Conservation (phyloP, 2,797 vertebrate genomes). For the Melanotaenia boesemani region DNA sequence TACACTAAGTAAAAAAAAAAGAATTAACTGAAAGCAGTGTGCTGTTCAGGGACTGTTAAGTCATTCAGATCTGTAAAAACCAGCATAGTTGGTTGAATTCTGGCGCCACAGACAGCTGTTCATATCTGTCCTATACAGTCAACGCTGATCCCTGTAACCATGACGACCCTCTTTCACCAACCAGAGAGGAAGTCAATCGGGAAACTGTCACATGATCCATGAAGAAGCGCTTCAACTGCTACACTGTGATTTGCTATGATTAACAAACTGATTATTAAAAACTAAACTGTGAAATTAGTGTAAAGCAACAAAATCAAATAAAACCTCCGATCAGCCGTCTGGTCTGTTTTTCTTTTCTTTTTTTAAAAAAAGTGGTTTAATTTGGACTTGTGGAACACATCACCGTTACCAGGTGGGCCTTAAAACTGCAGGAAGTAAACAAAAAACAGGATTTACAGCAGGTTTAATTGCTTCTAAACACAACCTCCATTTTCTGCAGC, state of each 20-base stretch:
- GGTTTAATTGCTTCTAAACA: neutral
- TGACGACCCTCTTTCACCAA: neutral
- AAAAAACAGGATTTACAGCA: neutral
- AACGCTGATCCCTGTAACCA: neutral
- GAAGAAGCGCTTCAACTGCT: neutral
- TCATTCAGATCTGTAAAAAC: neutral
- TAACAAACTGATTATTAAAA: neutral
- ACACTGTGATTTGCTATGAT: neutral
- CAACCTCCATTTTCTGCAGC: neutral
- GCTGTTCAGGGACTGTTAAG: slow-evolving; percentile 1
- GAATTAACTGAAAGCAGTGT: neutral
- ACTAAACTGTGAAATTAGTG: neutral
- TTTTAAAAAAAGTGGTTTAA: neutral
- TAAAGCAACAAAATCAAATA: neutral
- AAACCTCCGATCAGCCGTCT: neutral
- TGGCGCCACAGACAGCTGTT: slow-evolving; percentile 10
- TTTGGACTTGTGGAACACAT: neutral
- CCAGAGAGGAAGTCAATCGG: neutral
- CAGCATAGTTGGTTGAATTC: neutral
- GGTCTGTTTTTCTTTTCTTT: neutral
- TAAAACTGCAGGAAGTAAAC: neutral
- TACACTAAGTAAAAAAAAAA: neutral
- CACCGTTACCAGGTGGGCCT: neutral
- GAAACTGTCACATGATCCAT: neutral
- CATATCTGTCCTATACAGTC: slow-evolving; percentile 12